Conservation (phyloP, 2,888 invertebrate species). For the Gonocerus acuteangulatus region DNA sequence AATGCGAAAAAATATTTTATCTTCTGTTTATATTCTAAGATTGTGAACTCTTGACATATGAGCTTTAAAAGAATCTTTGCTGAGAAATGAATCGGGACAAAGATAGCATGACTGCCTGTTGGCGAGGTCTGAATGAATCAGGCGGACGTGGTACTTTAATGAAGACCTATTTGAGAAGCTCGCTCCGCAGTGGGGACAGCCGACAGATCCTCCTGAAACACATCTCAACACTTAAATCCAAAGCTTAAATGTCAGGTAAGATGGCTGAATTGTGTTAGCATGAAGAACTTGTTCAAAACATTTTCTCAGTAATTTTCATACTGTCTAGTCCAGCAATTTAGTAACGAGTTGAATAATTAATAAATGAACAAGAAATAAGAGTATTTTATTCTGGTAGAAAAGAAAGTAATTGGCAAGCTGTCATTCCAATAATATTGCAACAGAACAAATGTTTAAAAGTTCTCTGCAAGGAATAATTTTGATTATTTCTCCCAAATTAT, state of each 20-base stretch:
- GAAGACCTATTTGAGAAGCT: conserved; percentile 63
- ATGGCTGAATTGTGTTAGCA: neutral
- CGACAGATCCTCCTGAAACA: conserved; percentile 6
- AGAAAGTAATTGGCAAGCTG: too few species aligned
- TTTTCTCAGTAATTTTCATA: too few species aligned
- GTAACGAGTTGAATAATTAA: too few species aligned
- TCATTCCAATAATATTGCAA: too few species aligned
- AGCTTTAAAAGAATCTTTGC: conserved; percentile 59
- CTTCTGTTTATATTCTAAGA: conserved; percentile 37
- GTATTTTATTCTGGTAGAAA: too few species aligned
- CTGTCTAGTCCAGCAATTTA: too few species aligned
- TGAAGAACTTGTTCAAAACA: neutral
- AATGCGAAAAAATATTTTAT: too few species aligned
- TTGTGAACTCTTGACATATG: conserved; percentile 60
- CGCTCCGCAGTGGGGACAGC: conserved; percentile 60
- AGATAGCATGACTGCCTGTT: conserved; percentile 61
- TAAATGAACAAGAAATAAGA: too few species aligned
- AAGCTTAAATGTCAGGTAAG: neutral
- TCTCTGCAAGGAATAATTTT: too few species aligned
- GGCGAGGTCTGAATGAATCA: conserved; percentile 61
- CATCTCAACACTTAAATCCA: neutral
- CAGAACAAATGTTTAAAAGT: too few species aligned
- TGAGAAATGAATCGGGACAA: conserved; percentile 60
- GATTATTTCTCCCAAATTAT: too few species aligned
- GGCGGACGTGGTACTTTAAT: conserved; percentile 58